Conservation (phyloP, 2,113 vertebrate species). For the Galeopterus variegatus region DNA sequence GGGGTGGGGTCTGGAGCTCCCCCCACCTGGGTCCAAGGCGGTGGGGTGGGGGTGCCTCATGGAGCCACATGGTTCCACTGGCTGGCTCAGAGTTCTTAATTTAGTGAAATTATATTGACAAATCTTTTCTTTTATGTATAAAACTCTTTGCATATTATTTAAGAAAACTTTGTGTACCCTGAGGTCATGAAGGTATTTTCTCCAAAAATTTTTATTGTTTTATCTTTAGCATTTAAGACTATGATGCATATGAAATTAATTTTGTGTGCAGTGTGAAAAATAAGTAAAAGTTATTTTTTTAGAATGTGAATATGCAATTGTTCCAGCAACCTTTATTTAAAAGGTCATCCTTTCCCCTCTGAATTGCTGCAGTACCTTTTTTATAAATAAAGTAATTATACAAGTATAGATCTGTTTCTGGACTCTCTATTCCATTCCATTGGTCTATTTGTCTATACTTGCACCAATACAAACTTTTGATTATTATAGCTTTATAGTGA, state of each 20-base stretch:
- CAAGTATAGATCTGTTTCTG: background rate
- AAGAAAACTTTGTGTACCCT: background rate
- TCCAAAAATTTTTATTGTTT: background rate
- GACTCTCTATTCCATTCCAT: background rate
- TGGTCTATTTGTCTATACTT: background rate
- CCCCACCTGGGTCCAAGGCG: no score
- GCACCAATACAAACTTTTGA: background rate
- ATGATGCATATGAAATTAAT: background rate
- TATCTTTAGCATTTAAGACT: background rate
- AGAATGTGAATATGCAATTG: background rate
- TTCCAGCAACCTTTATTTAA: background rate
- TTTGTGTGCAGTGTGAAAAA: background rate
- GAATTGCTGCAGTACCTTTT: background rate
- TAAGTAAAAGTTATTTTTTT: background rate
- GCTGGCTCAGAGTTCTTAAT: background rate
- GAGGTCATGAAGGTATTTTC: background rate
- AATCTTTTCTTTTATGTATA: background rate
- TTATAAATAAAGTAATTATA: background rate
- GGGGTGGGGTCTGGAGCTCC: no score
- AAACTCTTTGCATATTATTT: background rate
- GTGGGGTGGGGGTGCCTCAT: no score
- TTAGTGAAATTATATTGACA: background rate
- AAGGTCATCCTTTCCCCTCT: background rate
- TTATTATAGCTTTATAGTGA: background rate
- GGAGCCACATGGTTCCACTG: no score